Evolutionary conservation across 2,113 vertebrate genomes (phyloP).

Genomic region (Todiramphus chloris): DNA sequence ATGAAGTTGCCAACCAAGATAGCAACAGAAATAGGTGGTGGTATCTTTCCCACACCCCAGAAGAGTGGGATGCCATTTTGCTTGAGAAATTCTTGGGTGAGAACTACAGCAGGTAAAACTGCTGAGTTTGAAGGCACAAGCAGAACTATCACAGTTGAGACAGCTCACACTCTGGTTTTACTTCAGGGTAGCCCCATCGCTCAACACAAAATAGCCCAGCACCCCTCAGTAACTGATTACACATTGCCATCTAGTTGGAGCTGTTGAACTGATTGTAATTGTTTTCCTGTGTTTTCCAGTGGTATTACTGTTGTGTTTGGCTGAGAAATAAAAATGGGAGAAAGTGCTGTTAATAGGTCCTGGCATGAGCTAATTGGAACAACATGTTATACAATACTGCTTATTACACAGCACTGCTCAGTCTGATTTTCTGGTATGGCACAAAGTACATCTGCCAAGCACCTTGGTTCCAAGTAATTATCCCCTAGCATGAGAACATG

Average conservation of each 20-base stretch:
- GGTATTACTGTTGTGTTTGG: neutral
- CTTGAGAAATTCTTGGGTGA: neutral
- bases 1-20: neutral
- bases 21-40: neutral
- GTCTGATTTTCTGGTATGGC: constrained; percentile 28
- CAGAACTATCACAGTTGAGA: neutral
- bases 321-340: neutral
- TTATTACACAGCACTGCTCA: neutral
- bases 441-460: neutral
- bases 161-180: neutral
- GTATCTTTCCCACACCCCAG: neutral
- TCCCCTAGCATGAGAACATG: neutral
- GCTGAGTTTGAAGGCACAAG: neutral
- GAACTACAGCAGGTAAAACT: neutral
- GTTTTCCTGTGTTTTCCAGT: neutral
- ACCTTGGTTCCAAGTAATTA: neutral
- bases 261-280: neutral
- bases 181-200: neutral
- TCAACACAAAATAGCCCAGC: neutral
- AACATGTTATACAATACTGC: neutral
- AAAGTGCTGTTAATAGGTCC: constrained; percentile 20
- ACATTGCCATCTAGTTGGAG: neutral
- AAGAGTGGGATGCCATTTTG: neutral
- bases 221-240: neutral
- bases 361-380: neutral